Conservation (phyloP, 2,888 invertebrate species). For the Drosophila neotestacea region DNA sequence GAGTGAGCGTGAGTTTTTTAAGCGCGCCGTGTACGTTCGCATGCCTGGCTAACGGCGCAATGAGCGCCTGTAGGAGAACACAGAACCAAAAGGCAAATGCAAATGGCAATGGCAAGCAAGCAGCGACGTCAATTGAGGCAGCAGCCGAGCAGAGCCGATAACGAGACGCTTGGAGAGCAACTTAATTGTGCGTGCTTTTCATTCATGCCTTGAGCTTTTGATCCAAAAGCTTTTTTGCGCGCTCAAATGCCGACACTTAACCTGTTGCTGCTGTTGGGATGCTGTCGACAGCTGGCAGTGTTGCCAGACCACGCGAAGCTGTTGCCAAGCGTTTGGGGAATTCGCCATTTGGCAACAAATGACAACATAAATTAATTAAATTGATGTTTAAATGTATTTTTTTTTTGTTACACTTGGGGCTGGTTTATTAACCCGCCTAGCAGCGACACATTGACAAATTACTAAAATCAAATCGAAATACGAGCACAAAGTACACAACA, state of each 20-base stretch:
- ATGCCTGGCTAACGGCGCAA: slow-evolving; percentile 74
- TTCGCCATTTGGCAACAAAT: slow-evolving; percentile 20
- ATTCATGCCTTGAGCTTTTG: slow-evolving; percentile 63
- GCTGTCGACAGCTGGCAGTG: slow-evolving; percentile 39
- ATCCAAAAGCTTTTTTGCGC: slow-evolving; percentile 50
- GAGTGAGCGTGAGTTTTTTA: slow-evolving; percentile 28
- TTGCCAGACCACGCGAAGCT: slow-evolving; percentile 45
- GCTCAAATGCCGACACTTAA: slow-evolving; percentile 23
- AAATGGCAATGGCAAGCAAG: slow-evolving; percentile 38
- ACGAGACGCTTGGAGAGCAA: slow-evolving; percentile 38
- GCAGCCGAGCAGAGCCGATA: slow-evolving; percentile 57
- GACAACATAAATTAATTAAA: slow-evolving; percentile 77
- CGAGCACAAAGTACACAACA: slow-evolving; percentile 1
- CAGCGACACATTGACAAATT: slow-evolving; percentile 74
- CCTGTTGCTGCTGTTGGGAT: slow-evolving; percentile 62
- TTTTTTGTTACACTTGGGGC: slow-evolving; percentile 23
- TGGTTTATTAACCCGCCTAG: slow-evolving; percentile 53
- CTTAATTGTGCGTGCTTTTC: slow-evolving; percentile 57
- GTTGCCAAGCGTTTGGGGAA: slow-evolving; percentile 55
- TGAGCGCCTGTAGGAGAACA: slow-evolving; percentile 70
- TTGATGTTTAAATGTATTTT: slow-evolving; percentile 62
- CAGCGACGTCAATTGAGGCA: slow-evolving; percentile 30
- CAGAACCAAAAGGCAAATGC: slow-evolving; percentile 49
- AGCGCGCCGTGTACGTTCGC: slow-evolving; percentile 69
- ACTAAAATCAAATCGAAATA: slow-evolving; percentile 41